Evolutionary conservation across 2,797 vertebrate species (phyloP).

Genomic region (Triplophysa bombifrons): DNA sequence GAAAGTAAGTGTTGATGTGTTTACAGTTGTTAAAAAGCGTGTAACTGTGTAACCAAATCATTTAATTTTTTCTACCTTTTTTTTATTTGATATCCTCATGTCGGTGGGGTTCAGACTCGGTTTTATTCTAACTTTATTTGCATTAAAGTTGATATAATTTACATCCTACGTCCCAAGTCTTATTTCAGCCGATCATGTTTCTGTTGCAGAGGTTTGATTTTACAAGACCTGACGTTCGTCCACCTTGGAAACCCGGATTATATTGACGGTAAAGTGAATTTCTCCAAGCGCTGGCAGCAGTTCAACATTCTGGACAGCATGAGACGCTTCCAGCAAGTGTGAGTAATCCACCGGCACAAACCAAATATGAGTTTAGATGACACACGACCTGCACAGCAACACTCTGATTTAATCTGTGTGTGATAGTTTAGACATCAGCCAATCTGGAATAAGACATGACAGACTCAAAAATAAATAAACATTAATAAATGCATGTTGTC

Average conservation of each 20-base stretch:
- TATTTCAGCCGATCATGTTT: neutral
- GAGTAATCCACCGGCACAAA: conserved; percentile 66
- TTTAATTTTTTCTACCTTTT: neutral
- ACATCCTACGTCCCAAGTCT: no score
- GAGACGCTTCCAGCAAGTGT: conserved; percentile 99
- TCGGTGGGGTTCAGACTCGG: neutral
- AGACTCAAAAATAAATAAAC: no score
- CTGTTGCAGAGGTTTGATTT: conserved; percentile 88
- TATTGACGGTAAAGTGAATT: conserved; percentile 95
- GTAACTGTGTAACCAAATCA: no score
- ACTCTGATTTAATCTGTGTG: neutral
- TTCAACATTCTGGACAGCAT: conserved; percentile 99
- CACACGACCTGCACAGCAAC: neutral
- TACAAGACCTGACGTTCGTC: conserved; percentile 98
- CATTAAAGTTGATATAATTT: neutral
- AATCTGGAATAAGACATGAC: neutral
- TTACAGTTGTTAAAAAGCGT: no score
- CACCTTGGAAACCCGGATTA: conserved; percentile 97
- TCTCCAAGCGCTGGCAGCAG: conserved; percentile 99
- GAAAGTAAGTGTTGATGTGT: no score
- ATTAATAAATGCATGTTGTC: no score
- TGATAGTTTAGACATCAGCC: neutral
- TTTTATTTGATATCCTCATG: neutral
- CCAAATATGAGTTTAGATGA: neutral
- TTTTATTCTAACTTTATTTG: no score